Evolutionary conservation across 2,888 invertebrate genomes (phyloP).

Genomic region (Drosophila mimetica): DNA sequence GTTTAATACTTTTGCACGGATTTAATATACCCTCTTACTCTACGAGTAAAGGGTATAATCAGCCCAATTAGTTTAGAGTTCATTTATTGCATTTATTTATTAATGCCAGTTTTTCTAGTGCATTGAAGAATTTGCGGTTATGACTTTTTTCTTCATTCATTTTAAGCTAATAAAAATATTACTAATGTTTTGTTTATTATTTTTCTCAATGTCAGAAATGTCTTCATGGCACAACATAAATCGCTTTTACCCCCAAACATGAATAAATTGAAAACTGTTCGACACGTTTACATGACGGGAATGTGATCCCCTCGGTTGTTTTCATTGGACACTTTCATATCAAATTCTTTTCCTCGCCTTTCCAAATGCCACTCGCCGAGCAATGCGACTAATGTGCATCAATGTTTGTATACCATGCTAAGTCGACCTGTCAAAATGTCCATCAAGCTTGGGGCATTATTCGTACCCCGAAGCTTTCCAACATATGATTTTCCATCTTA

Average conservation of each 20-base stretch:
- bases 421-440: constrained; percentile 61
- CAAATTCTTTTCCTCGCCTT: constrained; percentile 27
- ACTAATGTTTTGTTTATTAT: too few relatives aligned
- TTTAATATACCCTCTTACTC: too few relatives aligned
- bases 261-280: constrained; percentile 23
- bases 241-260: neutral
- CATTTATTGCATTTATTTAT: too few relatives aligned
- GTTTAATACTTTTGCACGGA: too few relatives aligned
- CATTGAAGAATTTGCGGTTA: too few relatives aligned
- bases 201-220: neutral
- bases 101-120: too few relatives aligned
- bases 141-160: too few relatives aligned
- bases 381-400: constrained; percentile 22
- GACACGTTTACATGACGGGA: constrained; percentile 11
- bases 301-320: constrained; percentile 3
- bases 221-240: neutral
- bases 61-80: too few relatives aligned
- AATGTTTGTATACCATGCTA: constrained; percentile 44
- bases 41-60: too few relatives aligned
- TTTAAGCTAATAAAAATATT: too few relatives aligned
- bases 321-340: constrained; percentile 24
- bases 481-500: constrained; percentile 29
- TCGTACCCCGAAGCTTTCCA: constrained; percentile 16
- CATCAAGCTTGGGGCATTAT: constrained; percentile 30
- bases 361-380: constrained; percentile 29